A percentile compares a stretch with the other conserved stretches of the same genome.
Conservation (phyloP, 2,113 vertebrate species). For the Poeciliopsis retropinna region DNA sequence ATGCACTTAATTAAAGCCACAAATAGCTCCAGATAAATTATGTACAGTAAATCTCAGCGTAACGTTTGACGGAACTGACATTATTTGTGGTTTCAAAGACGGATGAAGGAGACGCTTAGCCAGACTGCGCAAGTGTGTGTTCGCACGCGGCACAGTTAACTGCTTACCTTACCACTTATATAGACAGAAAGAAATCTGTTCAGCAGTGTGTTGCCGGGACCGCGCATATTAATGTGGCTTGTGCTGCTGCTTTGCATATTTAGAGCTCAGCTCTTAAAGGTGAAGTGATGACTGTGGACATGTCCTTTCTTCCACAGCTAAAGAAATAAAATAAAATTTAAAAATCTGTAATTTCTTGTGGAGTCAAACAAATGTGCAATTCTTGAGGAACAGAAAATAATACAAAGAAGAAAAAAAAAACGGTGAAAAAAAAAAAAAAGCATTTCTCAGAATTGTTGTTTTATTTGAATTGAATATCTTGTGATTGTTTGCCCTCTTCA, state of each 20-base stretch:
- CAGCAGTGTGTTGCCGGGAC: constrained; percentile 20
- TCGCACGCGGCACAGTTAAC: constrained; percentile 22
- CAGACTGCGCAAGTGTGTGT: constrained; percentile 16
- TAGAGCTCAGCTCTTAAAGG: constrained; percentile 14
- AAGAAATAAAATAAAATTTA: not conserved
- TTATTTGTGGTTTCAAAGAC: constrained; percentile 15
- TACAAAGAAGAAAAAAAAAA: not conserved
- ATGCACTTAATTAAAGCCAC: constrained; percentile 25
- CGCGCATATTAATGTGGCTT: constrained; percentile 39
- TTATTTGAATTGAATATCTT: not conserved
- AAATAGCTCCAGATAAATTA: constrained; percentile 21
- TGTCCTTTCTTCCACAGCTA: not conserved
- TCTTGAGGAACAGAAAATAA: not conserved
- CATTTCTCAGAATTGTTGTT: not conserved
- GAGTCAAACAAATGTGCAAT: not conserved
- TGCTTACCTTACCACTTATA: constrained; percentile 47
- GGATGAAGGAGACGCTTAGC: constrained; percentile 18
- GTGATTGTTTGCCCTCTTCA: not conserved
- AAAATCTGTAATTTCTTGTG: not conserved
- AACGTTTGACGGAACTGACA: not conserved
- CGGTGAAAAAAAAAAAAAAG: not conserved
- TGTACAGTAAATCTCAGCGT: constrained; percentile 3
- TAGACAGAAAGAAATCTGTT: constrained; percentile 32
- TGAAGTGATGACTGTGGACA: constrained; percentile 21
- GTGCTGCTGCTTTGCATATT: constrained; percentile 23